Conservation (phyloP, 2,888 invertebrate genomes). For the Cephus rjabovi region DNA sequence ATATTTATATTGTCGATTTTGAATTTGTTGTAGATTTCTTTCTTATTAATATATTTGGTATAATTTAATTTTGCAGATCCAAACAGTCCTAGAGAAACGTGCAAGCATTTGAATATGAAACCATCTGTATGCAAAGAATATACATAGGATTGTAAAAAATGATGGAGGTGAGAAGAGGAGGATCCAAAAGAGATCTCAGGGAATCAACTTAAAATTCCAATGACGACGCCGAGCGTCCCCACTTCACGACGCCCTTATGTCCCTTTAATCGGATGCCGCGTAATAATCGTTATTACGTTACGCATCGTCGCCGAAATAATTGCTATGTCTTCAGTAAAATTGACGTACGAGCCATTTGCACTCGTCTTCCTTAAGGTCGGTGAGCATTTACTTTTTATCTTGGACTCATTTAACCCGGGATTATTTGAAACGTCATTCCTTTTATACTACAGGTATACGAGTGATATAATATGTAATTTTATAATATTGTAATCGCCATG, state of each 20-base stretch:
- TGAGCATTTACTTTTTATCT: neutral
- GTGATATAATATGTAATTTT: neutral
- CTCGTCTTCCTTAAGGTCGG: neutral
- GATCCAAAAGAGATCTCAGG: constrained; percentile 1
- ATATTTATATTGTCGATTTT: no score
- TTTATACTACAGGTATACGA: neutral
- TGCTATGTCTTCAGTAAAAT: neutral
- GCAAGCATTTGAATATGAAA: neutral
- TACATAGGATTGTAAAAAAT: neutral
- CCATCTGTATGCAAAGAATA: neutral
- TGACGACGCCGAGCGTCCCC: neutral
- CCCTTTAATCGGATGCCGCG: constrained; percentile 13
- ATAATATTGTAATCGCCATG: neutral
- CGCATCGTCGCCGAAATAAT: constrained; percentile 12
- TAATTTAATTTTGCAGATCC: neutral
- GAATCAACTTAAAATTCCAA: constrained; percentile 17
- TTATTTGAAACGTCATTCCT: neutral
- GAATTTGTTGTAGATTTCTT: no score
- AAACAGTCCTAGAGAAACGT: neutral
- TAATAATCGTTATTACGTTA: constrained; percentile 28
- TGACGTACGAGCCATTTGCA: constrained; percentile 5
- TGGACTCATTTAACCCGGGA: neutral
- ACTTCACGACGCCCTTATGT: neutral
- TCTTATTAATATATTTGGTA: no score
- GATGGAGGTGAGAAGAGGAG: constrained; percentile 5